Conservation (phyloP, 2,113 vertebrate genomes). For the Oryzias javanicus region DNA sequence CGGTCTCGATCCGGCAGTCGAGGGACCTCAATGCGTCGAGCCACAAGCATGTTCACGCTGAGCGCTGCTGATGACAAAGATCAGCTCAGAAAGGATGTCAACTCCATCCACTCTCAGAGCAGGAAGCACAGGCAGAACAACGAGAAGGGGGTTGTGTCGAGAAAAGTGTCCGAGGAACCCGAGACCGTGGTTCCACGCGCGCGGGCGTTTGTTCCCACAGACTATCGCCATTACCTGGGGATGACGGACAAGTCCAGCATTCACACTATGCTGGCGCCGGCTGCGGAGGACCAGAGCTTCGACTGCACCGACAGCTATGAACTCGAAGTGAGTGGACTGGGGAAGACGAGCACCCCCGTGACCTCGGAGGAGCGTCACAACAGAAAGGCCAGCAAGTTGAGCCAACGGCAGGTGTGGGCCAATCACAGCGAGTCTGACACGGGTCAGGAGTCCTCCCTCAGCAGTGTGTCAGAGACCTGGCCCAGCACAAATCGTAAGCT, state of each 20-base stretch:
- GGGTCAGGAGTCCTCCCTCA: conserved; percentile 54
- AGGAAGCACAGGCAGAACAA: conserved; percentile 45
- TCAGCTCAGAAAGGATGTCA: conserved; percentile 35
- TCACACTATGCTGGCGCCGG: conserved; percentile 18
- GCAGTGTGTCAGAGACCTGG: conserved; percentile 58
- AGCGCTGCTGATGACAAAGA: conserved; percentile 50
- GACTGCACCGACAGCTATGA: conserved; percentile 30
- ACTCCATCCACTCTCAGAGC: conserved; percentile 49
- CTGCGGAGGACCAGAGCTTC: conserved; percentile 4
- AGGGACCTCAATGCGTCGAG: conserved; percentile 53
- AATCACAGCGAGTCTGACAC: conserved; percentile 56
- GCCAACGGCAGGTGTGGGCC: conserved; percentile 33
- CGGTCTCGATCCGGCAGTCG: conserved; percentile 46
- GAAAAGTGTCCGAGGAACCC: conserved; percentile 44
- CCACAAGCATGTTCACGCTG: conserved; percentile 69
- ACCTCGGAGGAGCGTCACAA: conserved; percentile 44
- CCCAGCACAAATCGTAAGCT: conserved; percentile 64
- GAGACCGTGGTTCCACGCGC: conserved; percentile 58
- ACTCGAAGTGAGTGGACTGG: conserved; percentile 31
- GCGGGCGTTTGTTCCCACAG: conserved; percentile 65
- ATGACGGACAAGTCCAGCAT: conserved; percentile 50
- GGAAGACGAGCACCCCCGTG: conserved; percentile 56
- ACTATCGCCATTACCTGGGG: conserved; percentile 72
- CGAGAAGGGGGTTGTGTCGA: conserved; percentile 20
- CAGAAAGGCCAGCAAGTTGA: conserved; percentile 47